Evolutionary conservation across 1,140 invertebrate species (phyloP).

Genomic region (Procambarus clarkii): DNA sequence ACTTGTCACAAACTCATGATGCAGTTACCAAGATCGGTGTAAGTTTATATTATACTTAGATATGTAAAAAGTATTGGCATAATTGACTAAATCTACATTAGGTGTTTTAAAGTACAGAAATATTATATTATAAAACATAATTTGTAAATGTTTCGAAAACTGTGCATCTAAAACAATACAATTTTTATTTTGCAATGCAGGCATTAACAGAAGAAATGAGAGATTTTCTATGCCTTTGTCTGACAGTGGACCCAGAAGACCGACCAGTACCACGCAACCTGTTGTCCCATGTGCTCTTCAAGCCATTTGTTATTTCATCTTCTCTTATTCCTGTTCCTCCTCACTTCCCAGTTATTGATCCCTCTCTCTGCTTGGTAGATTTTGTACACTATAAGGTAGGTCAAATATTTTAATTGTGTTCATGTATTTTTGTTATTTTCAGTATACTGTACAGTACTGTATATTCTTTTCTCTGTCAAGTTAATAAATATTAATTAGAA

Average conservation of each 20-base stretch:
- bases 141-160: no score
- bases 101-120: no score
- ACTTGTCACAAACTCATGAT: slow-evolving; percentile 67
- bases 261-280: slow-evolving; percentile 59
- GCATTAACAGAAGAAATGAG: slow-evolving; percentile 71
- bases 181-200: slow-evolving; percentile 63
- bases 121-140: no score
- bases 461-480: neutral
- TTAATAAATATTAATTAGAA: no score
- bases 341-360: slow-evolving; percentile 61
- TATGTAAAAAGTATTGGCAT: no score
- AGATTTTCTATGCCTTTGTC: slow-evolving; percentile 74
- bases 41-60: slow-evolving; percentile 3
- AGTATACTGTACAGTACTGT: neutral
- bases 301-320: slow-evolving; percentile 13
- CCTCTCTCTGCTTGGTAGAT: slow-evolving; percentile 55
- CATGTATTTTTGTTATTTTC: neutral
- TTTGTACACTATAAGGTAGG: slow-evolving; percentile 60
- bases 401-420: neutral
- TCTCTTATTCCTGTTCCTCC: slow-evolving; percentile 38
- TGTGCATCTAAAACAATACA: no score
- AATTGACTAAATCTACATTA: no score
- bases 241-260: slow-evolving; percentile 71
- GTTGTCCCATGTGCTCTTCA: slow-evolving; percentile 59
- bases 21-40: slow-evolving; percentile 61